A percentile compares a stretch with the other conserved stretches of the same genome.
phyloP scores from a whole-genome alignment of 2,888 invertebrate species.

The Dynastes hyllus region DNA sequence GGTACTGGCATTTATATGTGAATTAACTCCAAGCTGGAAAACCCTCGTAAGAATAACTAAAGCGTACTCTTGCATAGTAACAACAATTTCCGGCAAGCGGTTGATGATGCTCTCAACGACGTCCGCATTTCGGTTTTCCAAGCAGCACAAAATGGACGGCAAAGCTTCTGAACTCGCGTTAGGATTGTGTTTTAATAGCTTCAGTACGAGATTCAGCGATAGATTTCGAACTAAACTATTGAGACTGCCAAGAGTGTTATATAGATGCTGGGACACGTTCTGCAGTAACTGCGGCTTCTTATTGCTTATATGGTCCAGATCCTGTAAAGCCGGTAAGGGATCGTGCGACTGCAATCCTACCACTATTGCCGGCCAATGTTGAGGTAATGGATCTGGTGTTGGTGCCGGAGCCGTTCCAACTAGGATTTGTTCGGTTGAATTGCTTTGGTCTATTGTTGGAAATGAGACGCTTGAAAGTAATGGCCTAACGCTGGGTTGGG shows the following conservation, averaged over 20 bases:
- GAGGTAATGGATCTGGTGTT: conserved; percentile 69
- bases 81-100: conserved; percentile 86
- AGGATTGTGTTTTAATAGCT: conserved; percentile 80
- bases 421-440: conserved; percentile 73
- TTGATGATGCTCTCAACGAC: conserved; percentile 86
- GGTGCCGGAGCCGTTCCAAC: conserved; percentile 72
- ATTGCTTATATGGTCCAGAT: conserved; percentile 82
- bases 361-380: conserved; percentile 73
- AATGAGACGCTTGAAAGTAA: conserved; percentile 78
- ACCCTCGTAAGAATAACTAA: conserved; percentile 84
- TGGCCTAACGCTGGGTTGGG: conserved; percentile 75
- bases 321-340: conserved; percentile 79
- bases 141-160: conserved; percentile 85
- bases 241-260: conserved; percentile 71
- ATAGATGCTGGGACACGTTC: conserved; percentile 77
- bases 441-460: conserved; percentile 72
- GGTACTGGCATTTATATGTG: conserved; percentile 83
- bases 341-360: conserved; percentile 70
- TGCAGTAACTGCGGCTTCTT: conserved; percentile 81
- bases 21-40: conserved; percentile 87
- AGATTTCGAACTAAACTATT: conserved; percentile 75
- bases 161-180: conserved; percentile 77
- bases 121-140: conserved; percentile 86
- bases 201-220: conserved; percentile 82
- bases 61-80: conserved; percentile 91